Conservation (phyloP, 2,113 vertebrate genomes). For the Cettia cetti region DNA sequence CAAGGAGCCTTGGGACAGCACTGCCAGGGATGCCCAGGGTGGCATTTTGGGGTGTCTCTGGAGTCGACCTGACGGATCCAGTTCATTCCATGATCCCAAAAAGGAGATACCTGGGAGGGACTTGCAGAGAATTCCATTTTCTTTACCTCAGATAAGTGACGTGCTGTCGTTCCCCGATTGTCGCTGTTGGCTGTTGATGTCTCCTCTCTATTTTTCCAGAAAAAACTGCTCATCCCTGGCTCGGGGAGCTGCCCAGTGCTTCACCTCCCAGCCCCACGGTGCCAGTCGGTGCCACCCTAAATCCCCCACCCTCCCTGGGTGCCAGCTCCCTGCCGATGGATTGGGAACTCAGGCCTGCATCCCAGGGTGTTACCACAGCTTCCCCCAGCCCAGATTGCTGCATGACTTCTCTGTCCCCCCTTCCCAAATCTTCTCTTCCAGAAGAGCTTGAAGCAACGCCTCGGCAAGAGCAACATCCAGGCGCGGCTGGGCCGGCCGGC, state of each 20-base stretch:
- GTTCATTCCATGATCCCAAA: not conserved
- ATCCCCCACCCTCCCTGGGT: not conserved
- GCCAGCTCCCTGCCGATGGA: not conserved
- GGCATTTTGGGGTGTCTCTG: not conserved
- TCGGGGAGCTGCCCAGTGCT: not conserved
- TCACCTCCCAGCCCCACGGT: not conserved
- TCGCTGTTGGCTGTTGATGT: not conserved
- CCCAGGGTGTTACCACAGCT: no score
- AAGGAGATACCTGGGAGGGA: not conserved
- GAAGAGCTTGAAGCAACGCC: constrained; percentile 95
- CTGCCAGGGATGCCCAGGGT: no score
- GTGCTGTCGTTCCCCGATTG: not conserved
- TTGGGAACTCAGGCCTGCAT: not conserved
- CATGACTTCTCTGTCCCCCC: constrained; percentile 11
- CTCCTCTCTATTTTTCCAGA: constrained; percentile 58
- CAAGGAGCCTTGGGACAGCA: not conserved
- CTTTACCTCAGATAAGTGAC: not conserved
- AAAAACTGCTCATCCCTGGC: not conserved
- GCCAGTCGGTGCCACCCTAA: not conserved
- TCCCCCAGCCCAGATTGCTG: not conserved
- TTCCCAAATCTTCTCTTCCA: constrained; percentile 63
- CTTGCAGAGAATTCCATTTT: not conserved
- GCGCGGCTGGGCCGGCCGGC: constrained; percentile 90
- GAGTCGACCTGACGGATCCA: not conserved
- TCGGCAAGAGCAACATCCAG: constrained; percentile 97